Evolutionary conservation across 2,797 vertebrate genomes (phyloP).

Genomic region (Mycteria americana): DNA sequence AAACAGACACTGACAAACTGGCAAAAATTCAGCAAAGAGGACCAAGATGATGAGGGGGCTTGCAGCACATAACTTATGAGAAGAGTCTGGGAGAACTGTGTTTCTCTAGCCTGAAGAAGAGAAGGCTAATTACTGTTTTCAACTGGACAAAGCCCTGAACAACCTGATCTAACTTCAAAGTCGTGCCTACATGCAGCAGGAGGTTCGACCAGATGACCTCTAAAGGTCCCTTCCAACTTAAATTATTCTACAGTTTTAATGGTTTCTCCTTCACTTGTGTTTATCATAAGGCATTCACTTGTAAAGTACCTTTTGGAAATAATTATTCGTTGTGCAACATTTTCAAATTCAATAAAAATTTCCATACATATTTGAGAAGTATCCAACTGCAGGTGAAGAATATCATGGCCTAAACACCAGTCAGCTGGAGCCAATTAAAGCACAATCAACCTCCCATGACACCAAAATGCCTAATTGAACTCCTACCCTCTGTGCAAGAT

Average conservation of each 20-base stretch:
- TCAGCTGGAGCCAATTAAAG: conserved; percentile 41
- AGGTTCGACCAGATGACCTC: neutral
- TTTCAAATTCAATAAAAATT: neutral
- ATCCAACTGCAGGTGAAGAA: neutral
- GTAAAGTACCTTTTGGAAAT: neutral
- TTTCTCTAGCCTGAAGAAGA: neutral
- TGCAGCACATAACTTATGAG: neutral
- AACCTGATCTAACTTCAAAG: neutral
- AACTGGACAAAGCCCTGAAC: neutral
- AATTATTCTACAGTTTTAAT: neutral
- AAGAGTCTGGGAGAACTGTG: neutral
- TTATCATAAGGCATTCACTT: neutral
- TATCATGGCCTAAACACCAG: neutral
- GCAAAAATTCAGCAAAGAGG: neutral
- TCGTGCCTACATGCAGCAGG: neutral
- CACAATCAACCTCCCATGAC: neutral
- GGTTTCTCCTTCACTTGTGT: neutral
- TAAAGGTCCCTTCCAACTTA: neutral
- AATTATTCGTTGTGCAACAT: neutral
- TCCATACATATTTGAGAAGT: neutral
- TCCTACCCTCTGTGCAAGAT: neutral
- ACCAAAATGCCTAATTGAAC: conserved; percentile 4
- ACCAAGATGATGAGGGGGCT: neutral
- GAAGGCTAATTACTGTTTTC: neutral
- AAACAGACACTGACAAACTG: neutral